These are phyloP conservation scores for Pelodytes ibericus DNA, from an alignment of 2,797 vertebrate genomes.

Conservation along the genomic window DNA sequence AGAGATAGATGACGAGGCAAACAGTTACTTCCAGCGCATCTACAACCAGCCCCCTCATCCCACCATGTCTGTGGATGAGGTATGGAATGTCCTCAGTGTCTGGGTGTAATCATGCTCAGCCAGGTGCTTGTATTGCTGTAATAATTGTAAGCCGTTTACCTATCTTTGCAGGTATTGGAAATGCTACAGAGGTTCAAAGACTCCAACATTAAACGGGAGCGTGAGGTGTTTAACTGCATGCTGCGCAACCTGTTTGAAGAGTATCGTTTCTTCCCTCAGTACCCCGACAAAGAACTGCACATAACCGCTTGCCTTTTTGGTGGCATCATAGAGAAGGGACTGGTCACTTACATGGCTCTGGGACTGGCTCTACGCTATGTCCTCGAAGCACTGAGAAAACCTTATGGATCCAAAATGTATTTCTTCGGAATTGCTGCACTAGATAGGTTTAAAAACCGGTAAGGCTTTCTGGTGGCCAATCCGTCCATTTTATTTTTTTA, in stretches of 20 bases:
- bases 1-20: slow-evolving; percentile 98
- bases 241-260: slow-evolving; percentile 98
- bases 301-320: slow-evolving; percentile 98
- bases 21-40: slow-evolving; percentile 99
- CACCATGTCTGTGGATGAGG: slow-evolving; percentile 99
- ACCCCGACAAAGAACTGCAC: slow-evolving; percentile 98
- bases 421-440: slow-evolving; percentile 99
- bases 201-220: slow-evolving; percentile 94
- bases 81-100: no score
- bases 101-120: no score
- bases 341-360: slow-evolving; percentile 98
- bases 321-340: slow-evolving; percentile 98
- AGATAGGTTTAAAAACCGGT: slow-evolving; percentile 99
- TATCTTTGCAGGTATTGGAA: slow-evolving; percentile 86
- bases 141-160: background rate
- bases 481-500: no score
- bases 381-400: slow-evolving; percentile 98
- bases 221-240: slow-evolving; percentile 99
- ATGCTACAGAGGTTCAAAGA: slow-evolving; percentile 99
- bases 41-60: slow-evolving; percentile 99
- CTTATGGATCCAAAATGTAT: slow-evolving; percentile 99
- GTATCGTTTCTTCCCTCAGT: slow-evolving; percentile 97
- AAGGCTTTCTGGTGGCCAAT: slow-evolving; percentile 55
- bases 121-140: background rate
- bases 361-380: slow-evolving; percentile 96